Percentiles rank a stretch among this genome's conserved stretches.
Evolutionary conservation across 2,797 vertebrate species (phyloP).

Genomic region (Vipera ursinii): DNA sequence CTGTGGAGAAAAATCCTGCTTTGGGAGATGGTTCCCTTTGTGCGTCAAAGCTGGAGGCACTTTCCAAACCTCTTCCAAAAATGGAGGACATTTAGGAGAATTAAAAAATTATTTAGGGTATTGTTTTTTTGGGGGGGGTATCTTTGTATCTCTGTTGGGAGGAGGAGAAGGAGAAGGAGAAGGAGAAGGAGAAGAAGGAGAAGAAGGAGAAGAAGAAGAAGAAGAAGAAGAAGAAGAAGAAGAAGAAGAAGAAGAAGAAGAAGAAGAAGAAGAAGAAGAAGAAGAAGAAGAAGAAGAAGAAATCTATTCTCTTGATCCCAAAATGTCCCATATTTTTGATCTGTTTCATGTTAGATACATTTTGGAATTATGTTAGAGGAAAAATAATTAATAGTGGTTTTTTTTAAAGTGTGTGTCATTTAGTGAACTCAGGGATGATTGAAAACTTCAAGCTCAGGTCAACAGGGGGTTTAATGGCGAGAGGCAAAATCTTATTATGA

Average conservation of each 20-base stretch:
- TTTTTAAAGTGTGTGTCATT: no score
- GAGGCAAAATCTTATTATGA: not conserved
- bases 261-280: no score
- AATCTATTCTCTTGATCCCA: not conserved
- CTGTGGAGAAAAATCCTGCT: not conserved
- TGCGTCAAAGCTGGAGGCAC: not conserved
- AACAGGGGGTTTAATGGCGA: not conserved
- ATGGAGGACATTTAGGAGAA: not conserved
- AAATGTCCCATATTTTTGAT: not conserved
- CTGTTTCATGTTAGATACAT: not conserved
- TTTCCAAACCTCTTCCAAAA: not conserved
- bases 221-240: no score
- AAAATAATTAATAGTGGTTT: no score
- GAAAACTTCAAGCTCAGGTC: not conserved
- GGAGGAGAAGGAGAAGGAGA: no score
- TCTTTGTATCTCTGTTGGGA: not conserved
- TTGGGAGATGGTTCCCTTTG: not conserved
- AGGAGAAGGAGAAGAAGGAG: no score
- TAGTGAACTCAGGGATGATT: no score
- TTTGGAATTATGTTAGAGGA: not conserved
- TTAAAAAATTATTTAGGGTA: not conserved
- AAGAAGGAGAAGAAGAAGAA: no score
- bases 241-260: no score
- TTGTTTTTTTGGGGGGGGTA: not conserved
- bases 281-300: no score